Evolutionary conservation across 2,888 invertebrate species (phyloP).

Genomic region (Spodoptera picta): DNA sequence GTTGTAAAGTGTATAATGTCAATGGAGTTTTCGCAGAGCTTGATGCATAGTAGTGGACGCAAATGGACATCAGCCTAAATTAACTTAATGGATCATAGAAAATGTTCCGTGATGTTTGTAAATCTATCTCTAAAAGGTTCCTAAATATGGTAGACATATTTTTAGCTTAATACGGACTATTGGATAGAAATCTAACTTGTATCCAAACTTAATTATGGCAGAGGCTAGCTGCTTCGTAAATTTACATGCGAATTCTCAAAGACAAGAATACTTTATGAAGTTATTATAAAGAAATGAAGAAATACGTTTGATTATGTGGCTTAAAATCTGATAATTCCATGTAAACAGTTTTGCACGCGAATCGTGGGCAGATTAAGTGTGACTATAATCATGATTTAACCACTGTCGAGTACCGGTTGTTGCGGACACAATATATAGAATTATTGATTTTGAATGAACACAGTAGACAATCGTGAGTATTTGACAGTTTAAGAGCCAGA

Average conservation of each 20-base stretch:
- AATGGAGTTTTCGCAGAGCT: too few species aligned
- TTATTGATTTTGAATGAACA: too few species aligned
- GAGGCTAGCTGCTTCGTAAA: slow-evolving; percentile 8
- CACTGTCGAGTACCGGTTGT: too few species aligned
- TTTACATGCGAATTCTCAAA: not conserved
- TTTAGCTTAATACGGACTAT: not conserved
- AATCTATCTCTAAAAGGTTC: not conserved
- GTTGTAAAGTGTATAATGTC: too few species aligned
- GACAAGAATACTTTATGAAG: not conserved
- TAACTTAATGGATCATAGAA: not conserved
- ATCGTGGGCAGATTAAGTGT: too few species aligned
- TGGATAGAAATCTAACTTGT: slow-evolving; percentile 1
- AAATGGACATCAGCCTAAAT: too few species aligned
- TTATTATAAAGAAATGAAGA: slow-evolving; percentile 8
- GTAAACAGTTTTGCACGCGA: too few species aligned
- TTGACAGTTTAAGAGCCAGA: slow-evolving; percentile 6
- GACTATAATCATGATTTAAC: too few species aligned
- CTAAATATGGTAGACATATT: slow-evolving; percentile 6
- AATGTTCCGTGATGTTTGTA: not conserved
- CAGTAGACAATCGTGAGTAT: too few species aligned
- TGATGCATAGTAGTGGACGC: too few species aligned
- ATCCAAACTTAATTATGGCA: not conserved
- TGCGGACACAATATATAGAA: too few species aligned
- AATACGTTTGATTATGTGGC: not conserved
- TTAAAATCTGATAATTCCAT: too few species aligned